A percentile compares a stretch with the other conserved stretches of the same genome.
These are phyloP conservation scores for Limnothrissa miodon DNA, from an alignment of 2,113 vertebrate genomes.

Conservation along the genomic window DNA sequence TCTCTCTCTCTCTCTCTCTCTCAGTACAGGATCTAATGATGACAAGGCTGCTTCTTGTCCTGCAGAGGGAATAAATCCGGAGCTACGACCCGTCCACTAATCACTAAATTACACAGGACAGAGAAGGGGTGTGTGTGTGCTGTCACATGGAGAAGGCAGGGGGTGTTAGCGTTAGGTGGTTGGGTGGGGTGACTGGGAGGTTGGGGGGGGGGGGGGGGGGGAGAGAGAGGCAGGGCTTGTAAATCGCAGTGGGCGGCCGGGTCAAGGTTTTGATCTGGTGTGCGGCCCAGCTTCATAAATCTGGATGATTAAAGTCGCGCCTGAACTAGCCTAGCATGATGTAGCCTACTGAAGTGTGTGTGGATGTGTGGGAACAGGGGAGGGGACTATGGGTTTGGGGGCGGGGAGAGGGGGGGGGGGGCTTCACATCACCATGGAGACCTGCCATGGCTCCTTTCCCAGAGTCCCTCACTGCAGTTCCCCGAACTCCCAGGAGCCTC, in stretches of 20 bases:
- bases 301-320: conserved; percentile 43
- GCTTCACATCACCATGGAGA: conserved; percentile 6
- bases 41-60: conserved; percentile 16
- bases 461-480: conserved; percentile 16
- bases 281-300: conserved; percentile 52
- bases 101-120: conserved; percentile 48
- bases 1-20: neutral
- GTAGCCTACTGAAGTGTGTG: conserved; percentile 15
- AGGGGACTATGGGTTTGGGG: neutral
- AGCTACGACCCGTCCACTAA: conserved; percentile 40
- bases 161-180: conserved; percentile 16
- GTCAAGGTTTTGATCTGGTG: conserved; percentile 57
- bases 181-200: neutral
- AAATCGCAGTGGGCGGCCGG: conserved; percentile 48
- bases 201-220: neutral
- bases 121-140: neutral
- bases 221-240: conserved; percentile 21
- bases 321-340: conserved; percentile 14
- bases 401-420: neutral
- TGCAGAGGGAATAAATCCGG: conserved; percentile 37
- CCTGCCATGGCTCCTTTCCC: conserved; percentile 7
- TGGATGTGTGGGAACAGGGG: neutral
- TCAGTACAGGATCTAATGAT: neutral
- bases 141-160: neutral
- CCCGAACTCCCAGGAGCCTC: conserved; percentile 7